phyloP scores from a whole-genome alignment of 2,113 vertebrate genomes.

The Ciconia stormi region DNA sequence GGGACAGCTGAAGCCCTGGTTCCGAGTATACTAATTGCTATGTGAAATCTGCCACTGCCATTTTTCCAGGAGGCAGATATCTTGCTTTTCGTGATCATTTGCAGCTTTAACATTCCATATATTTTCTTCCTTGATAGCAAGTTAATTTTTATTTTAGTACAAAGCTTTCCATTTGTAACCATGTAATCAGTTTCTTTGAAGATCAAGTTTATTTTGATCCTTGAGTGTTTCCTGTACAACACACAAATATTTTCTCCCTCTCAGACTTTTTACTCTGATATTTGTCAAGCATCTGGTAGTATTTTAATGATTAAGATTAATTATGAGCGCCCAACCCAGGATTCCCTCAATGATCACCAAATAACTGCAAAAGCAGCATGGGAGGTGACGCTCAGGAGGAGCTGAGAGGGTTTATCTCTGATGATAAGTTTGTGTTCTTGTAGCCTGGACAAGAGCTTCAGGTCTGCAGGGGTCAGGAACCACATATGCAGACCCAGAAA shows the following conservation, averaged over 20 bases:
- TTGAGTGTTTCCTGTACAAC: not conserved
- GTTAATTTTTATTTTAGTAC: not conserved
- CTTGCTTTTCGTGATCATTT: not conserved
- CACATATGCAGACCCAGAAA: not conserved
- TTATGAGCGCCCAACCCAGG: not conserved
- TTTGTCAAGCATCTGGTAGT: not conserved
- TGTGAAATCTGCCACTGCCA: not conserved
- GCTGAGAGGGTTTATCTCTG: not conserved
- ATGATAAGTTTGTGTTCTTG: not conserved
- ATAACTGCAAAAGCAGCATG: not conserved
- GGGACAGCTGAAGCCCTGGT: accelerated
- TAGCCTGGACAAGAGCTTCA: not conserved
- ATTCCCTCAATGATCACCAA: not conserved
- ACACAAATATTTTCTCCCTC: not conserved
- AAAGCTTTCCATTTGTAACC: not conserved
- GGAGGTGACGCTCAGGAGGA: not conserved
- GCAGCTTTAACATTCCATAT: not conserved
- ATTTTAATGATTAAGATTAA: not conserved
- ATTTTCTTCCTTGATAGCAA: not conserved
- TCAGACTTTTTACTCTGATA: not conserved
- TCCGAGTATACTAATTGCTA: not conserved
- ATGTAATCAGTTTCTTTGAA: not conserved
- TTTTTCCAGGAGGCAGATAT: not conserved
- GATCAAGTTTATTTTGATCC: not conserved
- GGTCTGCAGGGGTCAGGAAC: not conserved